Percentiles rank a stretch among this genome's conserved stretches.
These are phyloP conservation scores for Eupsittula cactorum DNA, from an alignment of 2,113 vertebrate genomes.

Conservation along the genomic window DNA sequence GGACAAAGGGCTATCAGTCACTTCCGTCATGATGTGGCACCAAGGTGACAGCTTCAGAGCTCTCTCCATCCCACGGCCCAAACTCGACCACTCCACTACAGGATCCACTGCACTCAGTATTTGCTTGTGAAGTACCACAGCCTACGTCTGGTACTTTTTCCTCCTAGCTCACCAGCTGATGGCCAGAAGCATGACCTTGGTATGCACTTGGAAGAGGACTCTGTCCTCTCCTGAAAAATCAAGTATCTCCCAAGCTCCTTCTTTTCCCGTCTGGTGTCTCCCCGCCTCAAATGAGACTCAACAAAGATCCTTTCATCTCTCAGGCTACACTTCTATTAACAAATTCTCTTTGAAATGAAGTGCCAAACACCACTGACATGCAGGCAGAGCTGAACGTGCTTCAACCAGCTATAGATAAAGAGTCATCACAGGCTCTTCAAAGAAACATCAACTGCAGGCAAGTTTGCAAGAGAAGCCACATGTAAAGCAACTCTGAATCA, in stretches of 20 bases:
- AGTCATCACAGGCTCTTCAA: constrained; percentile 50
- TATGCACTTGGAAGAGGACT: not conserved
- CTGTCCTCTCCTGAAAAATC: not conserved
- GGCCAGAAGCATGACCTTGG: not conserved
- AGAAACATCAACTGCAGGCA: not conserved
- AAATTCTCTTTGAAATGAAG: constrained; percentile 62
- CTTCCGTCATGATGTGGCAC: not conserved
- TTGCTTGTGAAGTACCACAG: not conserved
- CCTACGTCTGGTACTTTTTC: not conserved
- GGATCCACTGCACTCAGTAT: not conserved
- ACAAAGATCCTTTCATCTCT: constrained; percentile 33
- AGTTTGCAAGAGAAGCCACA: not conserved
- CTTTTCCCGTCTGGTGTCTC: not conserved
- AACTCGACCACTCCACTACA: not conserved
- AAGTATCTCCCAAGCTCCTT: not conserved
- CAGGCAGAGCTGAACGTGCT: not conserved
- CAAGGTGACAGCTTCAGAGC: not conserved
- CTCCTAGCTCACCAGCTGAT: not conserved
- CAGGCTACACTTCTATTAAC: not conserved
- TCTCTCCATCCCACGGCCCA: not conserved
- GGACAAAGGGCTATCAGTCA: not conserved
- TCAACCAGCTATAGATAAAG: not conserved
- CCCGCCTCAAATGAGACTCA: fast-evolving
- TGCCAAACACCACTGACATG: not conserved
- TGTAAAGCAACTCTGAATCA: not conserved